phyloP scores from a whole-genome alignment of 2,888 invertebrate genomes.

The Lithophane ornitopus region DNA sequence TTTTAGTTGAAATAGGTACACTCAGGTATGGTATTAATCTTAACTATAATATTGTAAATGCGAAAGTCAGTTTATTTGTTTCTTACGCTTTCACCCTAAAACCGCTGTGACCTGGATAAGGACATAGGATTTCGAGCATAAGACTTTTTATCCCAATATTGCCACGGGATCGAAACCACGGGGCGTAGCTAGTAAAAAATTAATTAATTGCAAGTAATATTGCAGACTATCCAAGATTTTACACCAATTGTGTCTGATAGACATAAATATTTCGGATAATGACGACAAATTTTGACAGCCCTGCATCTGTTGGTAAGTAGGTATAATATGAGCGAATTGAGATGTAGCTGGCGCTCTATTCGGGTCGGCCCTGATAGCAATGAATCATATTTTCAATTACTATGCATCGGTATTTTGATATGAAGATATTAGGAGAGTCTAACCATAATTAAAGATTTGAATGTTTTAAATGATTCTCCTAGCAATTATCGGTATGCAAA shows the following conservation, averaged over 20 bases:
- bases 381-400: slow-evolving; percentile 66
- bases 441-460: slow-evolving; percentile 12
- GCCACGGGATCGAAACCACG: too few species aligned
- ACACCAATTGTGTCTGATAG: background rate
- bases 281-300: slow-evolving; percentile 43
- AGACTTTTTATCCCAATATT: too few species aligned
- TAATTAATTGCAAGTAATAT: background rate
- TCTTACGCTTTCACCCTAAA: too few species aligned
- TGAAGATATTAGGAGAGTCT: slow-evolving; percentile 50
- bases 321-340: slow-evolving; percentile 61
- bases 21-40: background rate
- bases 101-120: too few species aligned
- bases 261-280: background rate
- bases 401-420: slow-evolving; percentile 56
- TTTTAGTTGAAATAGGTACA: background rate
- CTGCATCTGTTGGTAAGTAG: slow-evolving; percentile 33
- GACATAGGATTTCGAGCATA: too few species aligned
- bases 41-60: too few species aligned
- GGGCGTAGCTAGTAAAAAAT: too few species aligned
- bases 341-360: slow-evolving; percentile 53
- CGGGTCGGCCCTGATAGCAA: slow-evolving; percentile 47
- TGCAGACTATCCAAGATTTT: background rate
- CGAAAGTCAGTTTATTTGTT: too few species aligned
- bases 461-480: background rate
- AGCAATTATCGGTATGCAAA: background rate